Percentiles rank a stretch among this genome's conserved stretches.
These are phyloP conservation scores for Epistrophella euchroma DNA, from an alignment of 2,888 invertebrate species.

Conservation along the genomic window DNA sequence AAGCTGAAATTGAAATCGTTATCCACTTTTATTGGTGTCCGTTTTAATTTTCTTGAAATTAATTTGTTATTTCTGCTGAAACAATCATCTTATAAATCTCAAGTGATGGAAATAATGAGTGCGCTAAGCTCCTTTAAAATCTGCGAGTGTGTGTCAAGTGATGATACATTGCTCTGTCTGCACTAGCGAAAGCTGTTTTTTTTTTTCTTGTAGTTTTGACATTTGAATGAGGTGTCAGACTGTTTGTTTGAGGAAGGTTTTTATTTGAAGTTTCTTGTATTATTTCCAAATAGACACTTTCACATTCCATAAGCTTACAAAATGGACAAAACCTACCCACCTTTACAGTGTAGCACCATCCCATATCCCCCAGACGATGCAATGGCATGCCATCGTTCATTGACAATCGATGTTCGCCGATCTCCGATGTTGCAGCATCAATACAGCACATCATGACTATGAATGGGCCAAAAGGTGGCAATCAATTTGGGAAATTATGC, in stretches of 20 bases:
- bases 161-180: conserved; percentile 43
- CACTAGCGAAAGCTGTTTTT: background rate
- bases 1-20: conserved; percentile 28
- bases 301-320: conserved; percentile 36
- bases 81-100: conserved; percentile 60
- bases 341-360: conserved; percentile 11
- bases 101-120: conserved; percentile 44
- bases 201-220: conserved; percentile 31
- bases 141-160: conserved; percentile 50
- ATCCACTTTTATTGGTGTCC: conserved; percentile 47
- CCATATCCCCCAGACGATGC: conserved; percentile 12
- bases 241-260: conserved; percentile 30
- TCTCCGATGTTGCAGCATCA: conserved; percentile 50
- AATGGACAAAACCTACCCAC: background rate
- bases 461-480: conserved; percentile 69
- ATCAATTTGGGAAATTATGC: conserved; percentile 69
- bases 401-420: conserved; percentile 40
- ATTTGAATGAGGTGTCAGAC: conserved; percentile 46
- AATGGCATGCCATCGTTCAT: conserved; percentile 36
- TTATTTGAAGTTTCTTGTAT: too few species aligned
- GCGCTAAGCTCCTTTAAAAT: conserved; percentile 35
- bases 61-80: conserved; percentile 71
- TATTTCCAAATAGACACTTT: conserved; percentile 39
- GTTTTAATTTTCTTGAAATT: conserved; percentile 64
- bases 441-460: conserved; percentile 38